Base-by-base conservation (phyloP, 2,113 vertebrate species). In the Actinemys pallida region DNA sequence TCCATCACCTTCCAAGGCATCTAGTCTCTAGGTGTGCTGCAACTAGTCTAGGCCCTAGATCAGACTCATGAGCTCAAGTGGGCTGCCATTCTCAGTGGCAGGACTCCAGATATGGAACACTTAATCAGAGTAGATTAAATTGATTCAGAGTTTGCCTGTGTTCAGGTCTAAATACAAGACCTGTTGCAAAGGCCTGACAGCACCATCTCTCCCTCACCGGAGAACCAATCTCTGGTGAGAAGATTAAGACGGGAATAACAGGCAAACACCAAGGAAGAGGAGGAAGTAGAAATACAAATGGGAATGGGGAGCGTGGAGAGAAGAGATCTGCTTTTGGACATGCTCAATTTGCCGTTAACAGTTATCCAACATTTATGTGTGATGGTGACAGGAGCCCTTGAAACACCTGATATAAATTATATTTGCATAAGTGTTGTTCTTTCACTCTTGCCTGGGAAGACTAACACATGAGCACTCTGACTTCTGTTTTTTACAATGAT, bases 221-320 rank as follows among this genome's bases (percentile, higher is more conserved):
- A 45, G 22, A 16, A 78, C 42, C 45, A 45, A 11, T 78, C 42
- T 25, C 75, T 29, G 39, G 31, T n/a, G 29, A 39, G 47, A 84
- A 69, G 45, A 45, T 47, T 39, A 24, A 90, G 24, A 12, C 5
- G 14, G 57, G 52, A 89, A 78, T 65, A 39, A 91, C 91, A 90
- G 62, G 59, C 35, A 69, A 69, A n/a, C 35, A 20, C 19, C 35
- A 72, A 76, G 76, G 4, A 16, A 81, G 25, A 90, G 86, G 54
- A 92, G 82, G 90, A 88, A 94, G 86, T 54, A 86, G 47, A 92
- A 92, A 93, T 91, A 91, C 53, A 56, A 88, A 10, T 88, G 57
- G 78, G 50, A 92, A 85, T 92, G 49, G 83, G 52, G 62, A 76
- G 83, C 87, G 56, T 95, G 57, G 52, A 94, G 75, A 95, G 81